Conservation (phyloP, 2,888 invertebrate species). For the Ommatoiulus sabulosus region DNA sequence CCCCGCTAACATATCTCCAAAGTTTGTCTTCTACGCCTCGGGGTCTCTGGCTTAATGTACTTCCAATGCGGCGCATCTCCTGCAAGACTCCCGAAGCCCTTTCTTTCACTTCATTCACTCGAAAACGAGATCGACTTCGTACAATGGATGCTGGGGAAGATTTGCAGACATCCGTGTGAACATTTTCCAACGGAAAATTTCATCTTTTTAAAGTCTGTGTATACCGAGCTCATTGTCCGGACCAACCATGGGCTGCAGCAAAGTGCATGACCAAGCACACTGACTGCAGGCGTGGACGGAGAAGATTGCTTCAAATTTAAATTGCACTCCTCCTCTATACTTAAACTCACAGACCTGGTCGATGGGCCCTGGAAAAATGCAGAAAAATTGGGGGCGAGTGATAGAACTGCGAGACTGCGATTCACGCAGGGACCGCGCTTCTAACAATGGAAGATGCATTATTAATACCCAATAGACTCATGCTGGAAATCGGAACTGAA, state of each 20-base stretch:
- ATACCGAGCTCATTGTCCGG: conserved; percentile 5
- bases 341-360: background rate
- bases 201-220: conserved; percentile 25
- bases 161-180: conserved; percentile 44
- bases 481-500: background rate
- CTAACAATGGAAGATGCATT: conserved; percentile 26
- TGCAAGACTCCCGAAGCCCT: background rate
- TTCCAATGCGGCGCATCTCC: background rate
- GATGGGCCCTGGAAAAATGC: conserved; percentile 5
- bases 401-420: background rate
- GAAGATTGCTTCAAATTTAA: conserved; percentile 30
- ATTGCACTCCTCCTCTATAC: conserved; percentile 12
- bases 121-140: conserved; percentile 29
- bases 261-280: conserved; percentile 2
- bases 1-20: conserved; percentile 34
- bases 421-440: background rate
- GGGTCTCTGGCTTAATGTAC: conserved; percentile 37
- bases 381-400: conserved; percentile 10
- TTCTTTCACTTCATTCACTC: conserved; percentile 48
- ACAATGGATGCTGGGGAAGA: conserved; percentile 44
- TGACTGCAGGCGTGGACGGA: conserved; percentile 30
- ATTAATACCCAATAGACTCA: background rate
- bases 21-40: conserved; percentile 46
- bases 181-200: conserved; percentile 45
- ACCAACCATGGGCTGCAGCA: conserved; percentile 14